Conservation (phyloP, 1,140 invertebrate species). For the Drosophila rufa region DNA sequence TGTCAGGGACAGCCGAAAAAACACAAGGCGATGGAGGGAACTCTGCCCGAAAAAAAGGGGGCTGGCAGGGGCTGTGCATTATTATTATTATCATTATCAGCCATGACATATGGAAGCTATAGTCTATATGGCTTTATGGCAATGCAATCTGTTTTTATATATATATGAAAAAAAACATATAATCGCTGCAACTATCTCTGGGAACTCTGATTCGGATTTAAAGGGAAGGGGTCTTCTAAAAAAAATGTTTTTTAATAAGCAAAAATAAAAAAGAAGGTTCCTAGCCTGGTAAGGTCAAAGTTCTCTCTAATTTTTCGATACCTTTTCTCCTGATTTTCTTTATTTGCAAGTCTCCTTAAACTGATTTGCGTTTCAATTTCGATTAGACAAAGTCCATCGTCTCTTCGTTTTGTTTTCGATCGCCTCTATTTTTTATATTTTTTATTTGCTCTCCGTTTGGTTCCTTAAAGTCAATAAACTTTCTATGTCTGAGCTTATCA, state of each 20-base stretch:
- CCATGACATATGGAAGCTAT: constrained; percentile 17
- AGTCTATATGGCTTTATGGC: neutral
- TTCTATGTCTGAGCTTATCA: constrained; percentile 66
- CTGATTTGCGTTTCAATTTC: constrained; percentile 30
- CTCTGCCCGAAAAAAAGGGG: neutral
- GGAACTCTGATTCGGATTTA: neutral
- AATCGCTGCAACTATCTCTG: neutral
- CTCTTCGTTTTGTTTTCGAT: constrained; percentile 3
- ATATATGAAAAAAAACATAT: neutral
- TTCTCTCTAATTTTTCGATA: neutral
- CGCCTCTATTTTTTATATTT: constrained; percentile 14
- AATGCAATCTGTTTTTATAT: constrained; percentile 3
- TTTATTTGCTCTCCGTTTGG: constrained; percentile 12
- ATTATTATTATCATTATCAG: constrained; percentile 21
- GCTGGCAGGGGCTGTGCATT: constrained; percentile 3
- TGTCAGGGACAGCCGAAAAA: constrained; percentile 58
- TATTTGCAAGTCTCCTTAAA: constrained; percentile 6
- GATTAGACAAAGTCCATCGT: constrained; percentile 21
- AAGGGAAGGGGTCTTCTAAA: neutral
- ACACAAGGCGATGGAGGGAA: constrained; percentile 1
- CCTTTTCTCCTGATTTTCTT: neutral
- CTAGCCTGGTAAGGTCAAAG: neutral
- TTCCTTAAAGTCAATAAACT: constrained; percentile 67
- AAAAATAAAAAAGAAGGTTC: neutral
- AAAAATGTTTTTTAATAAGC: neutral